Percentiles rank a stretch among this genome's conserved stretches.
phyloP scores from a whole-genome alignment of 2,113 vertebrate species.

The Pterophyllum scalare region DNA sequence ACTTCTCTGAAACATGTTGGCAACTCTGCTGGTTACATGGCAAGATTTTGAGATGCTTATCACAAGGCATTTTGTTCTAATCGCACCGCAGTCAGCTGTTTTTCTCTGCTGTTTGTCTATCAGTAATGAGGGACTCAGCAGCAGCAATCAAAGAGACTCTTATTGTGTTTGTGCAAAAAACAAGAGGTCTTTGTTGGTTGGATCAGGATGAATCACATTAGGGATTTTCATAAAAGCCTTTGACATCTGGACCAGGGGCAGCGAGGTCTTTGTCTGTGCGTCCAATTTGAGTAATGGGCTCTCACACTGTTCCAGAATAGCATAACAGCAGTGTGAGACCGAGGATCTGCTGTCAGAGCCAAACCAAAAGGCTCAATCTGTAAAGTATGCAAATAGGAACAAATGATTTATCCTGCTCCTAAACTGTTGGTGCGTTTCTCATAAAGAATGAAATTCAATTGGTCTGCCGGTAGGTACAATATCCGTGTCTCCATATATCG shows the following conservation, averaged over 20 bases:
- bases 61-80: conserved; percentile 42
- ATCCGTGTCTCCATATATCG: conserved; percentile 6
- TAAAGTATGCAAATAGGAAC: conserved; percentile 32
- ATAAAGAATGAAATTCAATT: not conserved
- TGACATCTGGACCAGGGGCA: conserved; percentile 69
- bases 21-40: conserved; percentile 29
- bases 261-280: conserved; percentile 65
- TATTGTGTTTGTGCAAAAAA: conserved; percentile 65
- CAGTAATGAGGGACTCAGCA: conserved; percentile 64
- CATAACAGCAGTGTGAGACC: conserved; percentile 39
- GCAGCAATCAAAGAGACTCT: conserved; percentile 56
- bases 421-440: conserved; percentile 11
- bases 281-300: conserved; percentile 77
- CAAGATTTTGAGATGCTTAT: conserved; percentile 43
- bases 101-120: conserved; percentile 65
- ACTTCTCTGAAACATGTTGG: conserved; percentile 2
- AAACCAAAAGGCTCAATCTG: conserved; percentile 25
- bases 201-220: conserved; percentile 69
- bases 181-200: conserved; percentile 64
- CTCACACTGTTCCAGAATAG: conserved; percentile 60
- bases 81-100: conserved; percentile 59
- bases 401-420: conserved; percentile 46
- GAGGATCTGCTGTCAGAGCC: conserved; percentile 50
- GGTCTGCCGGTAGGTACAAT: not conserved
- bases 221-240: conserved; percentile 73